A percentile compares a stretch with the other conserved stretches of the same genome.
Conservation (phyloP, 2,888 invertebrate genomes). For the Andricus curvator region DNA sequence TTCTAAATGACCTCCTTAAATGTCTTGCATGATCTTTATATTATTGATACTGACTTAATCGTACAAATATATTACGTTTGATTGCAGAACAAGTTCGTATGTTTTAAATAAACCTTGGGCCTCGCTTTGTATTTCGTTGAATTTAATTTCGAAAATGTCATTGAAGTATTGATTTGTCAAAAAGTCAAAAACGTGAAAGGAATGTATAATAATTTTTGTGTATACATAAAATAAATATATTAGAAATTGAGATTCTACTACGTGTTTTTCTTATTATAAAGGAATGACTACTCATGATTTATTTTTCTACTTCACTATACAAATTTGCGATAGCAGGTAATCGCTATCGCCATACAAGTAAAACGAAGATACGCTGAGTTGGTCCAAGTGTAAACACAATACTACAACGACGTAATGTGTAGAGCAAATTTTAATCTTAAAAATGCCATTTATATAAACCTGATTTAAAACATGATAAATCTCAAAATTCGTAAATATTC, state of each 20-base stretch:
- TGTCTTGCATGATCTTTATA: not conserved
- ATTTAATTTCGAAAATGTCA: not conserved
- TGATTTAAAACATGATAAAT: too few species aligned
- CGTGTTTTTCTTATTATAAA: not conserved
- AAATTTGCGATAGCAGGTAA: not conserved
- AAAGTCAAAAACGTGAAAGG: not conserved
- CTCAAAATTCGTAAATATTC: too few species aligned
- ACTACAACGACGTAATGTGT: not conserved
- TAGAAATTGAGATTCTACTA: too few species aligned
- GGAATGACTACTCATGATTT: not conserved
- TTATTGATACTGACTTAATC: not conserved
- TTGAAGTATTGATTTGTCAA: not conserved
- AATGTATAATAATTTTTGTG: not conserved
- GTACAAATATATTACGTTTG: not conserved
- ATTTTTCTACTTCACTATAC: not conserved
- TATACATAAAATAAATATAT: not conserved
- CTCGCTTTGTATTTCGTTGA: not conserved
- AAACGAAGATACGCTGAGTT: not conserved
- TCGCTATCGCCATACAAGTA: not conserved
- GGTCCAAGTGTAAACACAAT: conserved; percentile 18
- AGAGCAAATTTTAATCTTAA: not conserved
- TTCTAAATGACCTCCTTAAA: not conserved
- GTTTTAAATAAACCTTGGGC: not conserved
- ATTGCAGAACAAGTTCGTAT: not conserved
- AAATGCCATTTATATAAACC: too few species aligned